Conservation (phyloP, 2,888 invertebrate species). For the Leistus spinibarbis region DNA sequence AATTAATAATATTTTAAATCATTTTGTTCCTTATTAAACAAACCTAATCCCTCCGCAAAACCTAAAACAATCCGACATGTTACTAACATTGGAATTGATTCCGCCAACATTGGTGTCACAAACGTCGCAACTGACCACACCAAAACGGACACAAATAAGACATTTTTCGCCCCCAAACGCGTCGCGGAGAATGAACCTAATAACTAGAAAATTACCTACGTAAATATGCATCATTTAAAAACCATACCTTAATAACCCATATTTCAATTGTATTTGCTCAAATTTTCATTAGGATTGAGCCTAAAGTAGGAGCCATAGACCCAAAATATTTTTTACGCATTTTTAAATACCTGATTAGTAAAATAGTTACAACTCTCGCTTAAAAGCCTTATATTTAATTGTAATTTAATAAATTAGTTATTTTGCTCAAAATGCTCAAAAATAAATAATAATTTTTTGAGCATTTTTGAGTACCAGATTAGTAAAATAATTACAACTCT, state of each 20-base stretch:
- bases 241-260: not conserved
- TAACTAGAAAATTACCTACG: slow-evolving; percentile 7
- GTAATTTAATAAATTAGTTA: no score
- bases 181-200: slow-evolving; percentile 63
- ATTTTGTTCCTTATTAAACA: no score
- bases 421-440: no score
- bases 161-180: slow-evolving; percentile 71
- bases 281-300: not conserved
- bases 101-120: slow-evolving; percentile 71
- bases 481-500: no score
- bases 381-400: no score
- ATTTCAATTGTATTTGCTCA: not conserved
- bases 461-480: no score
- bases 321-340: no score
- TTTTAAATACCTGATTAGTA: no score
- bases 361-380: no score
- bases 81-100: slow-evolving; percentile 67
- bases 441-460: no score
- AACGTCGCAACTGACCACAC: slow-evolving; percentile 76
- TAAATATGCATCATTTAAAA: no score
- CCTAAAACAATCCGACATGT: slow-evolving; percentile 70
- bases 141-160: slow-evolving; percentile 70
- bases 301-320: slow-evolving; percentile 9
- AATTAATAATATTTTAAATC: slow-evolving; percentile 4
- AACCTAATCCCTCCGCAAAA: slow-evolving; percentile 77